Evolutionary conservation across 1,140 invertebrate species (phyloP), one percentile per base, ranked within the genome.

Genomic region (Hypsibius dujardini): DNA sequence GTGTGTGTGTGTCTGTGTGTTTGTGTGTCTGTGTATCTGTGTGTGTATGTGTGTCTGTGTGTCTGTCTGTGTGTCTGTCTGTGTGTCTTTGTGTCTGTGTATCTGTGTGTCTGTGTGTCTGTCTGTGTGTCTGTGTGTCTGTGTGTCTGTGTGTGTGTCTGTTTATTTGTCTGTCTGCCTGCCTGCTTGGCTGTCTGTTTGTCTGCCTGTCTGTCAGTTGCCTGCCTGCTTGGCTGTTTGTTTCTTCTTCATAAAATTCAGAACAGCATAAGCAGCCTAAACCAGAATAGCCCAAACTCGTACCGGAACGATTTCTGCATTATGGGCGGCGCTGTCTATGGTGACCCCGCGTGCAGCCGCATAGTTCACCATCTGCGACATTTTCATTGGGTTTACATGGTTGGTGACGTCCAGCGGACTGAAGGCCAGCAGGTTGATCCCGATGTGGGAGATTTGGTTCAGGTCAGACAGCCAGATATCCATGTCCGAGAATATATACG

Each of bases 401-500:
- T 67, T 67, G 12, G 42, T 45, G 12, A 67, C 12, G 42, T 67
- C 62, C 3, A 67, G 12, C 3, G 62, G 62, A 67, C 62, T 67
- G 62, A 67, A 45, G 3, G 62, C 42, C 62, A 67, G 7, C 62
- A 67, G 62, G 62, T 67, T 67, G 12, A 67, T 3, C 7, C 62
- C 62, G 3, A 67, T 12, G 42, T 15, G 45, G 62, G 62, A 67
- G 3, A 67, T 42, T 15, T 67, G 12, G 12, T 7, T 67, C 62
- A 67, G 62, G 45, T 67, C 62, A 67, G 3, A 3, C 62, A 67
- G 45, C 12, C 12, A 45, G 12, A 67, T 45, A 67, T 67, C 62
- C 62, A 67, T 12, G 3, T 42, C 62, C 62, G 45, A 15, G 42
- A 67, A 67, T 42, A 67, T 3, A 42, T 15, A 67, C 12, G 62